These are phyloP conservation scores for Blastobasis adustella DNA, from an alignment of 2,888 invertebrate genomes.

Conservation along the genomic window DNA sequence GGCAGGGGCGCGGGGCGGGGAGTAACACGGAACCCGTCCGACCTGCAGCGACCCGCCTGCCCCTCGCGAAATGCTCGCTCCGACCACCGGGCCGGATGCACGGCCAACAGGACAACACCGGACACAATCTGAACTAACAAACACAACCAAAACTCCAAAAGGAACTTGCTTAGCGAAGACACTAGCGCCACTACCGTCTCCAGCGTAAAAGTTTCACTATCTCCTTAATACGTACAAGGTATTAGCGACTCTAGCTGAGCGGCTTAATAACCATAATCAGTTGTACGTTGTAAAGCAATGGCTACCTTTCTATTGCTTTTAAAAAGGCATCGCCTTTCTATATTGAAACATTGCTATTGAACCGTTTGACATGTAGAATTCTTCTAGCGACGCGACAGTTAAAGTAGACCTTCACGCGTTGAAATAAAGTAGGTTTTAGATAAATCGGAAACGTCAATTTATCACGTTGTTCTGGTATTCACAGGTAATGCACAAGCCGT, in stretches of 20 bases:
- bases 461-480: conserved; percentile 23
- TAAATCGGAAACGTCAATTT: conserved; percentile 11
- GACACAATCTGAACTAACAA: neutral
- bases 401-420: too few species aligned
- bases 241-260: too few species aligned
- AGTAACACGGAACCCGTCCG: conserved; percentile 71
- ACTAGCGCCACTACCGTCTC: neutral
- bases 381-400: too few species aligned
- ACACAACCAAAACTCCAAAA: neutral
- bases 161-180: neutral
- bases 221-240: too few species aligned
- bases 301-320: neutral
- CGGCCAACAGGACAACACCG: neutral
- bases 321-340: conserved; percentile 25
- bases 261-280: too few species aligned
- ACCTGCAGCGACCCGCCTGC: conserved; percentile 54
- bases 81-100: conserved; percentile 22
- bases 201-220: too few species aligned
- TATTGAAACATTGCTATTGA: conserved; percentile 48
- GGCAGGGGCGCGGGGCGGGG: conserved; percentile 30
- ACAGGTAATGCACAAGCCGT: conserved; percentile 50
- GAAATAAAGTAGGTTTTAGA: too few species aligned
- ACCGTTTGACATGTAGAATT: conserved; percentile 34
- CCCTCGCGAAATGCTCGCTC: conserved; percentile 57
- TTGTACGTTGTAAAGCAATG: too few species aligned